Percentiles rank a stretch among this genome's conserved stretches.
These are phyloP conservation scores for Phthorimaea operculella DNA, from an alignment of 1,140 invertebrate species.

Conservation along the genomic window DNA sequence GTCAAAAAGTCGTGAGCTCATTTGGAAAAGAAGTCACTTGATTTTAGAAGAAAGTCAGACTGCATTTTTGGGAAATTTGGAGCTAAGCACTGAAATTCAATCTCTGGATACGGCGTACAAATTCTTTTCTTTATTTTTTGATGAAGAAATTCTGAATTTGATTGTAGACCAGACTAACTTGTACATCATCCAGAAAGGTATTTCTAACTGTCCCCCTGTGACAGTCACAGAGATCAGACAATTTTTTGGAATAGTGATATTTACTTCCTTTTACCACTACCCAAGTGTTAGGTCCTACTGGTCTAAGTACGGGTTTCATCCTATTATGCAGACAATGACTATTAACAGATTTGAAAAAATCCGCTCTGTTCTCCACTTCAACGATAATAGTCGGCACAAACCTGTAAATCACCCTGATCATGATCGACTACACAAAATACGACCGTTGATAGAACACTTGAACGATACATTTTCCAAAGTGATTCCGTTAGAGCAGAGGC, in stretches of 20 bases:
- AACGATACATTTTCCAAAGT: neutral
- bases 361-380: constrained; percentile 19
- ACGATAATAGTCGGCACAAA: constrained; percentile 18
- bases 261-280: constrained; percentile 22
- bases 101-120: constrained; percentile 15
- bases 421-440: constrained; percentile 45
- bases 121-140: constrained; percentile 8
- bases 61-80: constrained; percentile 15
- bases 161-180: constrained; percentile 16
- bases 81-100: constrained; percentile 11
- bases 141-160: constrained; percentile 11
- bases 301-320: constrained; percentile 15
- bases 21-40: constrained; percentile 17
- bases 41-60: constrained; percentile 14
- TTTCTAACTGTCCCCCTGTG: constrained; percentile 11
- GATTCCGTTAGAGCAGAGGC: neutral
- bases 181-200: constrained; percentile 16
- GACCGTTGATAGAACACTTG: constrained; percentile 23
- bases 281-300: constrained; percentile 28
- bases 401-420: constrained; percentile 24
- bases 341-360: constrained; percentile 24
- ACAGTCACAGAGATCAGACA: constrained; percentile 21
- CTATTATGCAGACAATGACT: constrained; percentile 16
- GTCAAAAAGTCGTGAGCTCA: constrained; percentile 13
- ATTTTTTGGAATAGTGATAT: constrained; percentile 24